Evolutionary conservation across 2,113 vertebrate species (phyloP), one percentile per base, ranked within the genome.

Genomic region (Oxygymnocypris stewartii): DNA sequence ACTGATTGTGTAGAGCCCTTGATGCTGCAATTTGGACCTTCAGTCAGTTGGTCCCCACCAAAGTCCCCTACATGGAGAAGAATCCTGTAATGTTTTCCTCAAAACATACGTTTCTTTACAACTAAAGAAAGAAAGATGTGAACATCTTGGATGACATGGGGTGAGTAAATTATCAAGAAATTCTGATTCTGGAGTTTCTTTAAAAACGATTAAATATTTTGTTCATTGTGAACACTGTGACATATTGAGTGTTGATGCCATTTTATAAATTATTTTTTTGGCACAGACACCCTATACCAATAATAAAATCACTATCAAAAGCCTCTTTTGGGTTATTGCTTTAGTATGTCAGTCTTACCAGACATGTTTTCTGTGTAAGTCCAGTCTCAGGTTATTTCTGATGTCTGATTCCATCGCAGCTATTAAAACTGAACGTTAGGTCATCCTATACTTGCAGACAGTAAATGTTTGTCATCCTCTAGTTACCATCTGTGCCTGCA

Each of bases 391-490:
- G 40, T 84, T 63, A 63, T 82, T 71, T 51, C 49, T 73, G 37
- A 35, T 71, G 49, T 51, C 47, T 79, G 18, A 84, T 71, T 63
- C 42, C 67, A 47, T 54, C 65, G 82, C 23, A 25, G 65, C 35
- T 13, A 84, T 79, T 84, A 87, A 84, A 65, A 37, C 31, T 57
- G 78, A 44, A 28, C 4, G 59, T 67, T 59, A 65, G 78, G 44
- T 76, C 69, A 82, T 74, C 23, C 12, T 51, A 16, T n/a, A 35
- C 47, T 40, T 31, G 11, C 35, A 80, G 42, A 69, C 40, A 40
- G 20, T 78, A 73, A 83, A 63, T 47, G 14, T 75, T 25, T 11
- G n/a, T 75, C 37, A 37, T 44, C 57, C 63, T 42, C 16, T 37
- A 74, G 69, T 88, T 84, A 42, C 23, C 75, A 35, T 71, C 2